Percentiles rank a stretch among this genome's conserved stretches.
Evolutionary conservation across 1,140 invertebrate species (phyloP).

Genomic region (Drosophila eugracilis): DNA sequence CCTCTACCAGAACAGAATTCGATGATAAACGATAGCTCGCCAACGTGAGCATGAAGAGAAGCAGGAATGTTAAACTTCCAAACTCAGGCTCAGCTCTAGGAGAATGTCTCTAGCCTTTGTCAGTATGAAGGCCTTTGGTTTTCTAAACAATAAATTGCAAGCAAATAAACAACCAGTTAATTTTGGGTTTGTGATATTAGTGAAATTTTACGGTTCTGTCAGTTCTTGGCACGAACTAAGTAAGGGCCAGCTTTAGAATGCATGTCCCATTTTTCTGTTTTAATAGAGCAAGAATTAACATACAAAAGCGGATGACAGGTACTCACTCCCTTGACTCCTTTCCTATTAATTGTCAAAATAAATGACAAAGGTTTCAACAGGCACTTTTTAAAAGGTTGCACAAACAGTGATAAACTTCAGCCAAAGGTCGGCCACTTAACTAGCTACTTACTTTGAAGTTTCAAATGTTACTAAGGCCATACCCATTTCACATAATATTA

Average conservation of each 20-base stretch:
- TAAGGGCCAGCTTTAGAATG: conserved; percentile 45
- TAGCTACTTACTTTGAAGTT: conserved; percentile 57
- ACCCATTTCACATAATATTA: background rate
- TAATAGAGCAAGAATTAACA: conserved; percentile 81
- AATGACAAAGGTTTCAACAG: conserved; percentile 74
- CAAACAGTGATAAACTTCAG: conserved; percentile 7
- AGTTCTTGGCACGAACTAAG: conserved; percentile 29
- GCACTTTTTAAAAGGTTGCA: conserved; percentile 74
- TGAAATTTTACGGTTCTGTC: conserved; percentile 45
- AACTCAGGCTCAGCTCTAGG: conserved; percentile 13
- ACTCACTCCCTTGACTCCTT: conserved; percentile 3
- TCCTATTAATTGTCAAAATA: conserved; percentile 75
- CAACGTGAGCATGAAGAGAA: conserved; percentile 41
- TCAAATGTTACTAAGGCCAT: conserved; percentile 27
- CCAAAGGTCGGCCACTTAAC: conserved; percentile 56
- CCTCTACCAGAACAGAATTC: conserved; percentile 38
- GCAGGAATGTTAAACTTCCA: conserved; percentile 37
- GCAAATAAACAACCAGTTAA: background rate
- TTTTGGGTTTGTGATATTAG: conserved; percentile 1
- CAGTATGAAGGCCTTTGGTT: background rate
- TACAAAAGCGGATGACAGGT: conserved; percentile 75
- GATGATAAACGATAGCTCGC: conserved; percentile 37
- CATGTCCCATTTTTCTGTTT: conserved; percentile 73
- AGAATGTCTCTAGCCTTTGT: conserved; percentile 23
- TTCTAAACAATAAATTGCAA: background rate